Evolutionary conservation across 2,888 invertebrate species (phyloP), one percentile per base, ranked within the genome.

Genomic region (Apantesis nais): DNA sequence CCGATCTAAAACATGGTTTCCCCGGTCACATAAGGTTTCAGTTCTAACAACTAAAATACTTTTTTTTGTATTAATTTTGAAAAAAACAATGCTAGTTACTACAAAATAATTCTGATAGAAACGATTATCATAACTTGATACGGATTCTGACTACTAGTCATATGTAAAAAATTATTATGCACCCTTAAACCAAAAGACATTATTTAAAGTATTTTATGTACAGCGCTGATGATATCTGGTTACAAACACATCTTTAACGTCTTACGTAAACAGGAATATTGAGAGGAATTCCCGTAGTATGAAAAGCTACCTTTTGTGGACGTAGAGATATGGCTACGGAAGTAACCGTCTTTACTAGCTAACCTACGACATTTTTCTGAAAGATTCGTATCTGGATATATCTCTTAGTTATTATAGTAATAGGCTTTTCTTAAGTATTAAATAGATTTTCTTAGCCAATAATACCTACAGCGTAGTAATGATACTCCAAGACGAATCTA

Each of bases 331-430:
- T 74, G 62, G 73, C 63, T 65, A 58, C 76, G 80, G 82, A 82
- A 75, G 76, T 70, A 72, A 79, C 77, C 79, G 62, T 70, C 68
- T 74, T 74, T 81, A 78, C 74, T 79, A 73, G 75, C 69, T 72
- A 77, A 81, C 75, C 69, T 74, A 79, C 72, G 82, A 79, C 82
- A 79, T 77, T 78, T 79, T 62, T 37, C 37, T 39, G 41, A 25
- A 58, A 16, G 16, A 58, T 58, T 58, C 29, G 29, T 14, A 29
- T 16, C 29, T 14, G 2, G 25, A 44, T 44, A 14, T 25, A 25
- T 55, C 25, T n/a, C 0, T 7, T 12, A 55, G 55, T 0, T 3
- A 29, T 55, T 14, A 55, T 55, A 29, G n/a, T 55, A 55, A 29
- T 55, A 29, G 55, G 14, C 14, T 55, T 14, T 25, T 55, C 55